Evolutionary conservation across 1,140 invertebrate species (phyloP).

Genomic region (Aphaenogaster rudis): DNA sequence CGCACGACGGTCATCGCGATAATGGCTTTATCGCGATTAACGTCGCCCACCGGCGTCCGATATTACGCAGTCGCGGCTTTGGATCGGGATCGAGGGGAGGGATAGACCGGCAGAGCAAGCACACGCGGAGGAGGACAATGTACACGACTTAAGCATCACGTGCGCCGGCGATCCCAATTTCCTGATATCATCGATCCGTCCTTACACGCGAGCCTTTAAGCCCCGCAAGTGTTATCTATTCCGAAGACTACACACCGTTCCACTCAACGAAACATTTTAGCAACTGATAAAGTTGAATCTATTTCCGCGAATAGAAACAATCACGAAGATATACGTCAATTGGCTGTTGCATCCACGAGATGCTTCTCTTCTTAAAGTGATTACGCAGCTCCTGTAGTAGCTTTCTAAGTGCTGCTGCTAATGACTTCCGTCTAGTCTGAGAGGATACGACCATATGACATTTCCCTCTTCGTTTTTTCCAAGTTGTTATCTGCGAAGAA

Average conservation of each 20-base stretch:
- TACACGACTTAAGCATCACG: conserved; percentile 57
- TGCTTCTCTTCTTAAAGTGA: neutral
- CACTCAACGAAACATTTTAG: neutral
- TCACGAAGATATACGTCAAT: neutral
- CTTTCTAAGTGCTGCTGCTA: conserved; percentile 25
- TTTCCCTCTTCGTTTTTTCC: neutral
- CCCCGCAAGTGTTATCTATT: neutral
- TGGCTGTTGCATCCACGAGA: neutral
- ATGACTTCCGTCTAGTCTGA: conserved; percentile 40
- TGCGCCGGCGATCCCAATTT: conserved; percentile 69
- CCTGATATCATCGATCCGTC: conserved; percentile 69
- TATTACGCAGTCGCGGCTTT: conserved; percentile 68
- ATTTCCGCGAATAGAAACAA: conserved; percentile 8
- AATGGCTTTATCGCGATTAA: conserved; percentile 65
- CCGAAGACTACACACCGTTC: neutral
- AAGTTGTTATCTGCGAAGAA: neutral
- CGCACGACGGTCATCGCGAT: conserved; percentile 70
- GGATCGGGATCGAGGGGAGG: conserved; percentile 29
- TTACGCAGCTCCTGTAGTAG: conserved; percentile 29
- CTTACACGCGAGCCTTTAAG: conserved; percentile 28
- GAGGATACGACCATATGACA: neutral
- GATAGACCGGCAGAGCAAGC: conserved; percentile 53
- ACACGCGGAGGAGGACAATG: conserved; percentile 39
- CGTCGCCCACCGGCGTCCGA: conserved; percentile 55
- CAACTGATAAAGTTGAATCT: conserved; percentile 20